Conservation (phyloP, 64 coral and sea anemone species). For the Actinia tenebrosa region DNA sequence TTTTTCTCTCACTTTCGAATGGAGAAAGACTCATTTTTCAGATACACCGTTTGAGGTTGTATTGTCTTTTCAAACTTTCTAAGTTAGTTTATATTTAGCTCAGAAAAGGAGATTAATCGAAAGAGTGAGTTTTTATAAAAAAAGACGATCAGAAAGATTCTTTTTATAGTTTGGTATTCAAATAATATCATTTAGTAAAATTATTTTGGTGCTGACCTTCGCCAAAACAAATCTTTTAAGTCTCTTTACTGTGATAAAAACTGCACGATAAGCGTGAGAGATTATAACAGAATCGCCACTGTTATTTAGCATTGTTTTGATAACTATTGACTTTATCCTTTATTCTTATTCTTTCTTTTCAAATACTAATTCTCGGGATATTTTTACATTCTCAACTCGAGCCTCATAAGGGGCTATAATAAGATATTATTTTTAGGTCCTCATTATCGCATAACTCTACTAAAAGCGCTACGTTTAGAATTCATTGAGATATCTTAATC, state of each 20-base stretch:
- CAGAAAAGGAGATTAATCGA: background rate
- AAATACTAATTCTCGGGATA: background rate
- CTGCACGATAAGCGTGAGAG: background rate
- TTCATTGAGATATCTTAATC: background rate
- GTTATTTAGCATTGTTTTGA: conserved; percentile 1
- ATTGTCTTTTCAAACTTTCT: background rate
- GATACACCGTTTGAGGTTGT: too few relatives aligned
- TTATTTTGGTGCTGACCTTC: background rate
- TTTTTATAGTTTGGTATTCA: conserved; percentile 13
- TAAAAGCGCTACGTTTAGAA: background rate
- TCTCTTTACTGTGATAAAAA: background rate
- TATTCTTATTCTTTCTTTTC: background rate
- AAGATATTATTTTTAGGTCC: background rate
- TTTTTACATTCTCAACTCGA: background rate
- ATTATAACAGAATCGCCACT: background rate
- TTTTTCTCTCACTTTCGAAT: background rate
- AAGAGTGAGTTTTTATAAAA: background rate
- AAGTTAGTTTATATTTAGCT: background rate
- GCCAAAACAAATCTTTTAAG: background rate
- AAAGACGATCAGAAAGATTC: background rate
- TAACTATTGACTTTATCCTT: background rate
- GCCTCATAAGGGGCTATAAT: background rate
- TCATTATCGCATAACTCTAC: background rate
- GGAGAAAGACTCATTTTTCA: background rate
- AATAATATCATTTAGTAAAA: background rate